Evolutionary conservation across 1,140 invertebrate species (phyloP), one percentile per base, ranked within the genome.

Genomic region (Lepidotrigona ventralis): DNA sequence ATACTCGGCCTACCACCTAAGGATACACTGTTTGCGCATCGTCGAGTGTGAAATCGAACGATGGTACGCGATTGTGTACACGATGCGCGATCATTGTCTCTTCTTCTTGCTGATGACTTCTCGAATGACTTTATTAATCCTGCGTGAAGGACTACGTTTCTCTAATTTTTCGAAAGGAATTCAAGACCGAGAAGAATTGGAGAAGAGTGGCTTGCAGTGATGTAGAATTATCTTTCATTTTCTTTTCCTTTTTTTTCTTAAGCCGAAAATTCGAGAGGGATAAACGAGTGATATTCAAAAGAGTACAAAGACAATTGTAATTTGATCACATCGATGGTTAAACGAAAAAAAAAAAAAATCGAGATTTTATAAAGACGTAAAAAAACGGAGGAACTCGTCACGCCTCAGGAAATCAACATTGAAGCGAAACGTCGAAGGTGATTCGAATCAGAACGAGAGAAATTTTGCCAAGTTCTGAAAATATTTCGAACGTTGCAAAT

Each of bases 11-110:
- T 63, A 29, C 26, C 54, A 58, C 26, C 14, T 56, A 33, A 56
- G 63, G 33, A 53, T 23, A 11, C 51, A 29, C 11, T 75, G 60
- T 74, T 81, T 46, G 54, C 68, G 68, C 54, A 71, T 46, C 68
- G 68, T 79, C 68, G 78, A 79, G 53, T 46, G 23, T 26, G 19
- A 51, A 39, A 71, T 70, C 66, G 23, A 26, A 33, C 53, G 17
- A 6, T n/a, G 19, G 76, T 39, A 14, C 21, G 53, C 23, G 54
- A 56, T 58, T 29, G 53, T 79, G 51, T 69, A 79, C 75, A 33
- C 46, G 19, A 53, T 54, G 29, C n/a, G 74, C 17, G 60, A 64
- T 63, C n/a, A 4, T 39, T 39, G 6, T 29, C 75, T 51, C 15
- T 63, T 46, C 21, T 63, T 11, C 26, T 54, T 19, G 26, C 11